Base-by-base conservation (phyloP, 2,888 invertebrate species). In the Chloromyia formosa region DNA sequence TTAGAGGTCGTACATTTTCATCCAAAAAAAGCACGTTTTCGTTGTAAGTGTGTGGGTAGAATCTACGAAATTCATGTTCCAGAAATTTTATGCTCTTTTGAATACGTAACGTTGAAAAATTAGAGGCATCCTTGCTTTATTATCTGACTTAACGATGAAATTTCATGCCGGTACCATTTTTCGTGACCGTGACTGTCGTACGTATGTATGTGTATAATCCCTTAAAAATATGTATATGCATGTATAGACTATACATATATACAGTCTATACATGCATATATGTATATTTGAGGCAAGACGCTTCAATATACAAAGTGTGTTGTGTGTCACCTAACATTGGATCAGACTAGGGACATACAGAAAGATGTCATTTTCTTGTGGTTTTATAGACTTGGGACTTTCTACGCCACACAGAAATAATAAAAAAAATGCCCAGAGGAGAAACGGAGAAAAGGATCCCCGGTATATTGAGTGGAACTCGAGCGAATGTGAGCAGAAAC, bases 341-440 rank as follows among this genome's bases (percentile, higher is more conserved):
- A 18, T 4, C 49, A 66, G 49, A 20, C 16, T 49, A n/a, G 27
- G 54, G 69, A 71, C 56, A 56, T 71, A 56, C 58, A 71, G 56
- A 35, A 71, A 56, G 71, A 71, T 56, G 71, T 71, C 71, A 56
- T 71, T 71, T 71, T 56, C 71, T 71, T 71, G 56, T 56, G 71
- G 56, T 71, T 71, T 71, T 71, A 71, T 71, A 56, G 71, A 71
- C 71, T 40, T 71, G 71, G 71, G 71, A 71, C 56, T 56, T 71
- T 40, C 71, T 20, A 58, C 71, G 42, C 56, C 35, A 71, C 27
- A 35, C 35, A 56, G 71, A 56, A 71, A 71, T 71, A 71, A 71
- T 71, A 69, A 71, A 71, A n/a, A 71, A 56, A 71, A 53, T 53
- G 14, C 71, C 71, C 56, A 71, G 7, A 71, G 71, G 71, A 56